Base-by-base conservation (phyloP, 2,888 invertebrate genomes). In the Eurytoma adleriae region DNA sequence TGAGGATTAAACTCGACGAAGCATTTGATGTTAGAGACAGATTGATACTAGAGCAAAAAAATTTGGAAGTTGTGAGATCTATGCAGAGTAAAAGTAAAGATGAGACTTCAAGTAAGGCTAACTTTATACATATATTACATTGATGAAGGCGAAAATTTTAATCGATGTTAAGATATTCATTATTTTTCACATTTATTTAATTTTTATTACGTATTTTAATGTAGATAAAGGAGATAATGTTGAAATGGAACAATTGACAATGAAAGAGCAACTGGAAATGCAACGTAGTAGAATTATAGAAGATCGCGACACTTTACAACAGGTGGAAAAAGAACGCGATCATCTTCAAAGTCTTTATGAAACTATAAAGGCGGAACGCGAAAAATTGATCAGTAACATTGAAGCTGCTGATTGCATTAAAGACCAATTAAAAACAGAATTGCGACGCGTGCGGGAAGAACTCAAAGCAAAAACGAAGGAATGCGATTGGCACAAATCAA, bases 11-110 rank as follows among this genome's bases (percentile, higher is more conserved):
- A 66, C 79, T 96, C 5, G 94, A 95, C 83, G 92, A 92, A 0
- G 93, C 94, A 0, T 91, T 95, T 87, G 92, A 93, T 62, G 93
- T 93, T 0, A 95, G 95, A 85, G 91, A 93, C n/a, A 80, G 72
- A 16, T 57, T 82, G n/a, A 16, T 75, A 1, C 54, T 92, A 27
- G 92, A 93, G 2, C 89, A 91, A 27, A 91, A 93, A 73, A 90
- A 91, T 78, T 86, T 93, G 0, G 90, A 92, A 78, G 91, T 91
- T 0, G 69, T 90, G 54, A 88, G 84, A 52, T 83, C 86, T 1
- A 79, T 86, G 56, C 85, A 85, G 4, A 87, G 86, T 18, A 82
- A 86, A 3, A 84, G 87, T 3, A 85, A 86, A 54, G 50, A 72
- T 40, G 57, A 14, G n/a, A 14, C 14, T 16, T 13, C 70, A 66